Evolutionary conservation across 1,140 invertebrate species (phyloP).

Genomic region (Procambarus clarkii): DNA sequence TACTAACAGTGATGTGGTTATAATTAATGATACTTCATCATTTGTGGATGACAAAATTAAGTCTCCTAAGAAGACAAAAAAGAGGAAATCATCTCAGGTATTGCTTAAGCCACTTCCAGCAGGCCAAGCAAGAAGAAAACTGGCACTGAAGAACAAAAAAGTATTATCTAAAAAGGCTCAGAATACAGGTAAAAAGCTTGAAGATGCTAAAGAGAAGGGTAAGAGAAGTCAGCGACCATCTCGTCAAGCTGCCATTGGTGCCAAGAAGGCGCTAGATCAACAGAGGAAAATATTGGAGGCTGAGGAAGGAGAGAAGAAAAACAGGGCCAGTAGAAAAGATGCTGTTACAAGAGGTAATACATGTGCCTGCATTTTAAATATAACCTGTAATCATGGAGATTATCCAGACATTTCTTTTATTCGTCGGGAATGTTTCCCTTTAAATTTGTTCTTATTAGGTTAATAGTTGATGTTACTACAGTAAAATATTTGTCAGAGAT

Average conservation of each 20-base stretch:
- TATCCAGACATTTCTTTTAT: too few relatives aligned
- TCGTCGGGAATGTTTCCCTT: too few relatives aligned
- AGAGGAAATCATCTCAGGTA: background rate
- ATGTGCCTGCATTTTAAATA: too few relatives aligned
- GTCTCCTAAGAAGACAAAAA: background rate
- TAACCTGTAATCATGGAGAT: too few relatives aligned
- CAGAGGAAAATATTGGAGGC: background rate
- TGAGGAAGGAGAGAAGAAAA: conserved; percentile 18
- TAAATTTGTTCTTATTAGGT: too few relatives aligned
- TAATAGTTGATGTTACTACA: too few relatives aligned
- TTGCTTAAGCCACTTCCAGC: background rate
- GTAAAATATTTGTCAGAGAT: too few relatives aligned
- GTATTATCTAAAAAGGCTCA: too few relatives aligned
- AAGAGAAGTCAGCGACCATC: background rate
- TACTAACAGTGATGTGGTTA: background rate
- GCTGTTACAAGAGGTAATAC: background rate
- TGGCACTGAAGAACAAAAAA: conserved; percentile 2
- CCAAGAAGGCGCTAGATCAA: conserved; percentile 30
- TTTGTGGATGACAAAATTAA: background rate
- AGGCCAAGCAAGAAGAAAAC: background rate
- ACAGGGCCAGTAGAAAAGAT: background rate
- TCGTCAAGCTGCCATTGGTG: conserved; percentile 12
- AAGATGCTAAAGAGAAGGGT: background rate
- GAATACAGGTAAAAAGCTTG: background rate
- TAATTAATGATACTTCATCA: background rate